A percentile compares a stretch with the other conserved stretches of the same genome.
phyloP scores from a whole-genome alignment of 2,888 invertebrate genomes.

The Eupeodes luniger region DNA sequence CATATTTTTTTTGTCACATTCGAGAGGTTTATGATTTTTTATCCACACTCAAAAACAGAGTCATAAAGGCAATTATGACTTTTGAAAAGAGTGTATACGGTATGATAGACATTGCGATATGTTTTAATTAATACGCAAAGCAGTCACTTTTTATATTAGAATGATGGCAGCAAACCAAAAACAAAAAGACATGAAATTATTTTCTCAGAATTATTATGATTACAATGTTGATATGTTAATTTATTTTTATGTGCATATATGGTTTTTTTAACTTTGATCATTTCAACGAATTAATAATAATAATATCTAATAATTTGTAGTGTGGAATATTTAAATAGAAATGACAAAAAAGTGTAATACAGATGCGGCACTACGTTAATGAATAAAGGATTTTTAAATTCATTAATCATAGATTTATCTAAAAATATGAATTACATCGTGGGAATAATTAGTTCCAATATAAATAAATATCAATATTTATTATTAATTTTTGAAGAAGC shows the following conservation, averaged over 20 bases:
- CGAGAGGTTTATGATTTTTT: conserved; percentile 24
- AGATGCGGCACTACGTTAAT: too few species aligned
- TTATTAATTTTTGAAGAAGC: too few species aligned
- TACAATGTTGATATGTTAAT: conserved; percentile 1
- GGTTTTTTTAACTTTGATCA: background rate
- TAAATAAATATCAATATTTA: too few species aligned
- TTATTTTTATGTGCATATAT: background rate
- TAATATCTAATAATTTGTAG: too few species aligned
- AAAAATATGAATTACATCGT: too few species aligned
- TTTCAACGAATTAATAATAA: too few species aligned
- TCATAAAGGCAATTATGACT: conserved; percentile 54
- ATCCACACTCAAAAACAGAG: background rate
- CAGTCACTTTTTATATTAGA: conserved; percentile 10
- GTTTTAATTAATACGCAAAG: conserved; percentile 42
- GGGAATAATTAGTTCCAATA: too few species aligned
- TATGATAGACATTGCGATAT: conserved; percentile 12
- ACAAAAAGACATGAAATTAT: background rate
- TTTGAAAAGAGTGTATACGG: background rate
- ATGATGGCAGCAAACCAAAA: background rate
- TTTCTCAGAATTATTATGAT: conserved; percentile 3
- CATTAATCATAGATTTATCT: too few species aligned
- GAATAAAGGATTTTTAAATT: too few species aligned
- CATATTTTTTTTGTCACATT: background rate
- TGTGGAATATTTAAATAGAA: too few species aligned
- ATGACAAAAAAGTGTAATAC: too few species aligned